A percentile compares a stretch with the other conserved stretches of the same genome.
phyloP scores from a whole-genome alignment of 1,140 invertebrate genomes.

The Prorops nasuta region DNA sequence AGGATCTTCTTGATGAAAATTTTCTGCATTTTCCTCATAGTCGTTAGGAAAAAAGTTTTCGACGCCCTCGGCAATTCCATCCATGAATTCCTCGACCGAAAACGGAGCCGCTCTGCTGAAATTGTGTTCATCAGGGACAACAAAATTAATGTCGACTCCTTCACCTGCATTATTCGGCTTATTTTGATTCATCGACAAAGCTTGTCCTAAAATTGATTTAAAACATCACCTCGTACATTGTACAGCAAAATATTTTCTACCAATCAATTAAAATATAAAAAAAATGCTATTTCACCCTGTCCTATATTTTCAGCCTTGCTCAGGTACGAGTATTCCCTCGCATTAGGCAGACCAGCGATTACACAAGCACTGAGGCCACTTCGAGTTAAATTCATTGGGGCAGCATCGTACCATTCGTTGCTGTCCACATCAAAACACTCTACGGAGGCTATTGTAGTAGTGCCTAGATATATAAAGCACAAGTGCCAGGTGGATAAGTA shows the following conservation, averaged over 20 bases:
- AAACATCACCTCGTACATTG: no score
- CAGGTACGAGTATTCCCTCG: constrained; percentile 66
- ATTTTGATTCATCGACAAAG: constrained; percentile 17
- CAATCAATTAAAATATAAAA: not conserved
- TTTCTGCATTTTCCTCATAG: no score
- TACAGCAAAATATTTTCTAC: no score
- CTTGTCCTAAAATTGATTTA: constrained; percentile 28
- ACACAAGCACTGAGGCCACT: constrained; percentile 84
- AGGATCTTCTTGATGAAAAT: no score
- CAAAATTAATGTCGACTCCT: no score
- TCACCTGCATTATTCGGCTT: constrained; percentile 30
- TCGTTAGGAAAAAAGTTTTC: constrained; percentile 11
- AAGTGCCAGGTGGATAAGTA: no score
- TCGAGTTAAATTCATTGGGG: constrained; percentile 70
- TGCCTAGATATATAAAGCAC: constrained; percentile 26
- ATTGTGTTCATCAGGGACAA: no score
- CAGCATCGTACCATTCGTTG: constrained; percentile 68
- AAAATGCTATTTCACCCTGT: constrained; percentile 23
- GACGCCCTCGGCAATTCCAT: constrained; percentile 23
- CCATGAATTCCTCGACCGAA: constrained; percentile 7
- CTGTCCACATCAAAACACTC: constrained; percentile 70
- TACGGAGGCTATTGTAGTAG: constrained; percentile 67
- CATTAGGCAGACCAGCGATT: constrained; percentile 73
- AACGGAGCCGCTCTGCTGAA: no score
- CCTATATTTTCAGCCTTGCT: constrained; percentile 33